Evolutionary conservation across 2,113 vertebrate genomes (phyloP), one percentile per base, ranked within the genome.

Genomic region (Galemys pyrenaicus): DNA sequence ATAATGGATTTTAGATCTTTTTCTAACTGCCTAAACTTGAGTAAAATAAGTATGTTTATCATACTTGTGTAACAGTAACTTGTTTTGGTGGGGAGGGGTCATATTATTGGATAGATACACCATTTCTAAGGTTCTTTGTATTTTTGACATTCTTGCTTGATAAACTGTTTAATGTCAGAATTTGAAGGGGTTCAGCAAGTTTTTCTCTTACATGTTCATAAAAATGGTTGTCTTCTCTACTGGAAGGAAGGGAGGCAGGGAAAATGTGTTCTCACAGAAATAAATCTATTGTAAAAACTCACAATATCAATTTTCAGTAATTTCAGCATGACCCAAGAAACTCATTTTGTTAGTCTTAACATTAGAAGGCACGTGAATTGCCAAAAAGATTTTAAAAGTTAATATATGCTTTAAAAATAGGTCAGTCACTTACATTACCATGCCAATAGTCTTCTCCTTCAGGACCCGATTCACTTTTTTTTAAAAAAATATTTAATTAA

Each of bases 311-410:
- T 81, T 95, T 84, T 79, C n/a, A 49, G 16, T 75, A 75, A 86
- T 93, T 91, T 83, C 54, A 90, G 70, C 22, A 70, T 54, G 70
- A 65, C 17, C 32, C 28, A 35, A 68, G 65, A 83, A 94, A 93
- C 32, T 70, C 32, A 87, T 71, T 95, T 82, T 79, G 12, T 62
- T 28, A 60, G 32, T 80, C 39, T 94, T 94, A 90, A 67, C 70
- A 86, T 64, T 75, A n/a, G 44, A 83, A 92, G 30, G 41, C 16
- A 81, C 49, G 82, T 86, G 68, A 92, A 49, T 9, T 85, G 39
- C 13, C 39, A 74, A 10, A 71, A 73, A 39, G 82, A 68, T n/a
- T 44, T 44, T 44, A 51, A 28, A 67, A 64, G 44, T 49, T n/a
- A n/a, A n/a, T 83, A 78, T 35, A 37, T 22, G 20, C 62, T 78